phyloP scores from a whole-genome alignment of 2,113 vertebrate species.

The Aix galericulata region DNA sequence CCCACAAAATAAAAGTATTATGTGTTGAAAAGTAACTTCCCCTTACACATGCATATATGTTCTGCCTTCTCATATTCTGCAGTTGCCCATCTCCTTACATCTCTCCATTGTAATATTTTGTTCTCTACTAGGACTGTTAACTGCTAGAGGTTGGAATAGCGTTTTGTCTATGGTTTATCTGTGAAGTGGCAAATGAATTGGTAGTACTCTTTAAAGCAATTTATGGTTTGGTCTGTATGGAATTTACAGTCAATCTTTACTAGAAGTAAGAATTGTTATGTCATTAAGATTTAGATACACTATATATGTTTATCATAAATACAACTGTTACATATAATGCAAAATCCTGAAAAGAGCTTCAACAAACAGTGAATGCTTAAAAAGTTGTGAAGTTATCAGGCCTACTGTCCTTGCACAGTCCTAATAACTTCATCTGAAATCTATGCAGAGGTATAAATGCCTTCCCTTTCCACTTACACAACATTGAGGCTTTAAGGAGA shows the following conservation, averaged over 20 bases:
- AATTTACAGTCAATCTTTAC: background rate
- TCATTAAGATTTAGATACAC: background rate
- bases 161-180: background rate
- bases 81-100: background rate
- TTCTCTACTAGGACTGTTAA: background rate
- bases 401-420: background rate
- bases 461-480: background rate
- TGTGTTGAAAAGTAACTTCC: background rate
- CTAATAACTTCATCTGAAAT: background rate
- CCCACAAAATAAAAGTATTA: background rate
- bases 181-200: background rate
- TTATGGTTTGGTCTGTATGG: background rate
- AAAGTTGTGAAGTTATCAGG: background rate
- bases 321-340: background rate
- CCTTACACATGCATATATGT: rapidly evolving
- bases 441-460: background rate
- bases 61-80: background rate
- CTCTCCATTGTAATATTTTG: background rate
- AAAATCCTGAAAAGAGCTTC: background rate
- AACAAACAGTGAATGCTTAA: background rate
- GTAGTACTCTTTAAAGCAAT: background rate
- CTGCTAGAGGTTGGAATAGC: background rate
- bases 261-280: background rate
- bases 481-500: background rate
- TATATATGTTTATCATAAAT: background rate